A percentile compares a stretch with the other conserved stretches of the same genome.
Conservation (phyloP, 2,888 invertebrate species). For the Phasia obesa region DNA sequence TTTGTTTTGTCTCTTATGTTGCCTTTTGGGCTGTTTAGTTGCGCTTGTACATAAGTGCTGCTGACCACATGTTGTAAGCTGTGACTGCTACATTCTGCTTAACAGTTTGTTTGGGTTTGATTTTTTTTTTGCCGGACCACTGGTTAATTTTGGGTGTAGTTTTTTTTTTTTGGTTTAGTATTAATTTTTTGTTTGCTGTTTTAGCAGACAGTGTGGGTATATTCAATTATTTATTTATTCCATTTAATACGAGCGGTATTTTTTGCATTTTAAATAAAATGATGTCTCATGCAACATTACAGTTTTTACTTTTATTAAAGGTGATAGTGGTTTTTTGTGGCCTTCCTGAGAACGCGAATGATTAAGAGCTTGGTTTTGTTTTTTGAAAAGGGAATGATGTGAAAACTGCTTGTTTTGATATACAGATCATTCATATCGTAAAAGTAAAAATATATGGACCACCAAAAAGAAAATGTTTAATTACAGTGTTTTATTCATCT, state of each 20-base stretch:
- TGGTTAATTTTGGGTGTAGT: constrained; percentile 36
- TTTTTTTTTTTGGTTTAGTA: constrained; percentile 15
- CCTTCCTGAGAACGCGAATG: constrained; percentile 11
- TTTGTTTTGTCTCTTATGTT: constrained; percentile 21
- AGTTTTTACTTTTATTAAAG: constrained; percentile 58
- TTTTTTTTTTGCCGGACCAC: neutral
- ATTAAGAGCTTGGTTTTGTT: constrained; percentile 1
- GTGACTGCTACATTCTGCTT: constrained; percentile 52
- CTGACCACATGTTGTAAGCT: constrained; percentile 32
- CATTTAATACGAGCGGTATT: constrained; percentile 56
- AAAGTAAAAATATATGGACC: constrained; percentile 30
- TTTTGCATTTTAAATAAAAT: constrained; percentile 21
- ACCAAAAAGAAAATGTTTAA: neutral
- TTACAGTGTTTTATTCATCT: neutral
- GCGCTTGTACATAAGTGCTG: constrained; percentile 22
- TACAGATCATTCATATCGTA: constrained; percentile 17
- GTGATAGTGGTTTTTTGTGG: constrained; percentile 29
- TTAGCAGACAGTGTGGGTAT: constrained; percentile 64
- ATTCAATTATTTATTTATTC: constrained; percentile 65
- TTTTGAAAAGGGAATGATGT: neutral
- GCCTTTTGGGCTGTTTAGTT: constrained; percentile 17
- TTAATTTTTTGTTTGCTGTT: constrained; percentile 10
- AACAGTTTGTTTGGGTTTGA: constrained; percentile 49
- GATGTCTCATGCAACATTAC: constrained; percentile 64
- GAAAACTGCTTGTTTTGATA: constrained; percentile 41